A percentile compares a stretch with the other conserved stretches of the same genome.
Conservation (phyloP, 2,888 invertebrate species). For the Portevinia maculata region DNA sequence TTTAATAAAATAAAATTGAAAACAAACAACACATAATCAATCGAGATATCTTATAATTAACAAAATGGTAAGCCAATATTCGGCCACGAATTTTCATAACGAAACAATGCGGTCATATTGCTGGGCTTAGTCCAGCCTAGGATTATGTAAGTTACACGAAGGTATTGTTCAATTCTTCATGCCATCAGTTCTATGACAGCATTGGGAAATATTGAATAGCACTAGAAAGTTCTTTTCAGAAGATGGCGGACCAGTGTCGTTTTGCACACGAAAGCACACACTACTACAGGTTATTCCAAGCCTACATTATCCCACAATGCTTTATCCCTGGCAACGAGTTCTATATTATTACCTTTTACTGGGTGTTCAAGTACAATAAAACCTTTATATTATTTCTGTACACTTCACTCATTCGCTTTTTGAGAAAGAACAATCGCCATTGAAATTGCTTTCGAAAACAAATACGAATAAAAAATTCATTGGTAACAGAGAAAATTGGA, state of each 20-base stretch:
- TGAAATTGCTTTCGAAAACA: too few relatives aligned
- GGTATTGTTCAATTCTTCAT: too few relatives aligned
- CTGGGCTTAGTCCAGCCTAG: too few relatives aligned
- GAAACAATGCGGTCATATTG: too few relatives aligned
- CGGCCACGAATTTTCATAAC: background rate
- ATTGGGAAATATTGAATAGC: background rate
- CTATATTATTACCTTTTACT: background rate
- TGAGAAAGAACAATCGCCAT: background rate
- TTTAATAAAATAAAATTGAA: background rate
- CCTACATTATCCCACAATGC: constrained; percentile 10
- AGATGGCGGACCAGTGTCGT: background rate
- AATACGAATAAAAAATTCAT: too few relatives aligned
- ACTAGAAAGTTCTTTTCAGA: background rate
- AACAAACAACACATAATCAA: constrained; percentile 24
- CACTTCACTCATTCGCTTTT: background rate
- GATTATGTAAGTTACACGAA: too few relatives aligned
- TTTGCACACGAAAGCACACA: constrained; percentile 17
- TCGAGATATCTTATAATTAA: constrained; percentile 30
- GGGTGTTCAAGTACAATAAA: background rate
- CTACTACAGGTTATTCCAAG: constrained; percentile 38
- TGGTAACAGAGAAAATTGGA: too few relatives aligned
- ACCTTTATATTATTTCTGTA: constrained; percentile 1
- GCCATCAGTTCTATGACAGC: too few relatives aligned
- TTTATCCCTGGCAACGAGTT: constrained; percentile 9
- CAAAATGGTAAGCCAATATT: too few relatives aligned